phyloP scores from a whole-genome alignment of 2,888 invertebrate genomes.

The Dicranocentrus wangi region DNA sequence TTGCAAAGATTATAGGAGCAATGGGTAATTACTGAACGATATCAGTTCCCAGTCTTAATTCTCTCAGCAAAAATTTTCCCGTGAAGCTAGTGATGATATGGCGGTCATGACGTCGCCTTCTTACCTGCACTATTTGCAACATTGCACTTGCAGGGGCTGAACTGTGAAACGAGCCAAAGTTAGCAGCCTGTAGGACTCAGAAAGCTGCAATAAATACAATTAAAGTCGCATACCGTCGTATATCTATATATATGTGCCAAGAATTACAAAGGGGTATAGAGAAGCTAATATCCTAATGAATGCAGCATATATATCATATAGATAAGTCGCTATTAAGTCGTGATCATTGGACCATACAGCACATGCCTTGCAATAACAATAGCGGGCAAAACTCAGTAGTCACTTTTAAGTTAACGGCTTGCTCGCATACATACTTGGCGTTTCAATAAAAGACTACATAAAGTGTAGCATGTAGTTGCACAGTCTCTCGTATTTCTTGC shows the following conservation, averaged over 20 bases:
- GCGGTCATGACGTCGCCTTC: not conserved
- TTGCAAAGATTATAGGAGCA: not conserved
- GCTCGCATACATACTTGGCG: not conserved
- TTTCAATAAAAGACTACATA: not conserved
- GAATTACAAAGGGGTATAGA: conserved; percentile 12
- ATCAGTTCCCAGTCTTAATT: not conserved
- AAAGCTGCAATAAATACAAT: not conserved
- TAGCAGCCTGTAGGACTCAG: not conserved
- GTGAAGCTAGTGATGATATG: not conserved
- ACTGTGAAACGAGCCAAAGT: not conserved
- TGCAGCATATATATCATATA: conserved; percentile 2
- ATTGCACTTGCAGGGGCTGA: not conserved
- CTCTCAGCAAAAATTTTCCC: conserved; percentile 14
- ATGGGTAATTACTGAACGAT: conserved; percentile 7
- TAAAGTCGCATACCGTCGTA: not conserved
- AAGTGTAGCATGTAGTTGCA: not conserved
- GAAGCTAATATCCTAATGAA: conserved; percentile 20
- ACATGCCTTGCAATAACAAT: conserved; percentile 46
- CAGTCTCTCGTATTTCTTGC: conserved; percentile 1
- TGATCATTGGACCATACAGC: conserved; percentile 58
- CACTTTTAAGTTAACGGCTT: conserved; percentile 37
- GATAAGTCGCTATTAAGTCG: conserved; percentile 19
- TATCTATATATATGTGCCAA: not conserved
- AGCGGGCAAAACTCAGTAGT: conserved; percentile 41
- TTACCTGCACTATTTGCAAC: not conserved